phyloP scores from a whole-genome alignment of 1,140 invertebrate genomes.

The Trissolcus basalis region DNA sequence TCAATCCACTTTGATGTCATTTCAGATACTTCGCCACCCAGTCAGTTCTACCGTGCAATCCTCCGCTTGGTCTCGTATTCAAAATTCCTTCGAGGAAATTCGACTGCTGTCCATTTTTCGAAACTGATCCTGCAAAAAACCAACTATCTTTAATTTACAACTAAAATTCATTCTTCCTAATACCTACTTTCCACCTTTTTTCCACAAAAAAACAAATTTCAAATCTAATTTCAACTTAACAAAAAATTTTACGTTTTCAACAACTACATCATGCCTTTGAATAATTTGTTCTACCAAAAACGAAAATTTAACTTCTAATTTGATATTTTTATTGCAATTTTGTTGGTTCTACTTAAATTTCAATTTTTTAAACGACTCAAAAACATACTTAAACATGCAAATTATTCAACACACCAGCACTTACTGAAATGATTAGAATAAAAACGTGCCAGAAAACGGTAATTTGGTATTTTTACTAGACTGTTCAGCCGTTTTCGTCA shows the following conservation, averaged over 20 bases:
- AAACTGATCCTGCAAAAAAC: constrained; percentile 62
- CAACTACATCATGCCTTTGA: too few relatives aligned
- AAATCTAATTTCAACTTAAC: too few relatives aligned
- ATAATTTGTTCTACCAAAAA: too few relatives aligned
- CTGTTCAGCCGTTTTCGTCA: constrained; percentile 78
- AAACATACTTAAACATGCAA: too few relatives aligned
- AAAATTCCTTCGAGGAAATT: constrained; percentile 69
- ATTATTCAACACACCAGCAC: constrained; percentile 16
- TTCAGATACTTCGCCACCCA: constrained; percentile 80
- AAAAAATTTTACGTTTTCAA: too few relatives aligned
- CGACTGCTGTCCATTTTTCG: constrained; percentile 66
- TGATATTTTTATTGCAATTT: too few relatives aligned
- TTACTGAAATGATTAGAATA: constrained; percentile 63
- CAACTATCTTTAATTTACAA: constrained; percentile 28
- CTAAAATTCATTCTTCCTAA: neutral
- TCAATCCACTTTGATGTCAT: constrained; percentile 58
- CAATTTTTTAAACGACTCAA: too few relatives aligned
- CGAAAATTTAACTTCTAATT: too few relatives aligned
- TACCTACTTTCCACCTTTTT: neutral
- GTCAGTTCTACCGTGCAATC: constrained; percentile 78
- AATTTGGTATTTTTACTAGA: constrained; percentile 66
- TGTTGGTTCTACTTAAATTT: too few relatives aligned
- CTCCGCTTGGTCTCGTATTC: constrained; percentile 70
- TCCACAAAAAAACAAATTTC: too few relatives aligned
- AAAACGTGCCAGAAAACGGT: constrained; percentile 69